Base-by-base conservation (phyloP, 1,140 invertebrate species). In the Aphelenchoides fujianensis region DNA sequence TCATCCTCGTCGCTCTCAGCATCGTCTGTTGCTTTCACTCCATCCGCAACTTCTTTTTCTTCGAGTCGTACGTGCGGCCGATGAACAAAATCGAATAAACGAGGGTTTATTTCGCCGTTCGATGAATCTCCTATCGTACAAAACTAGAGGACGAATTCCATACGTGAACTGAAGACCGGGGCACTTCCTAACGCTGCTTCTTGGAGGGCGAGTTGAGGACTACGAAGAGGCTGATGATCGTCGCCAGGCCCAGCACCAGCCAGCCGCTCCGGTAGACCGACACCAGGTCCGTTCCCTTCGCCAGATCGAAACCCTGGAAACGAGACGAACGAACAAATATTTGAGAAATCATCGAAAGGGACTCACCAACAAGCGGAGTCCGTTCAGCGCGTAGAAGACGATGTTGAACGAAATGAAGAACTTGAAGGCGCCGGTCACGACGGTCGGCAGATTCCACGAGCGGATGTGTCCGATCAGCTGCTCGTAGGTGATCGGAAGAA, bases 401-500 rank as follows among this genome's bases (percentile, higher is more conserved):
- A 81, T 82, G 9, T 78, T 78, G 74, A 79, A 81, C 19, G 79
- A 74, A 52, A 81, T 78, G 54, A 81, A 70, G 64, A 80, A 81
- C 77, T 81, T 82, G 77, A 81, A 79, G 32, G 62, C 53, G 31
- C 70, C 69, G 12, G 79, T 81, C 5, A 81, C 55, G 3, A 68
- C 77, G 27, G 31, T 54, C 9, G 79, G 79, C 7, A 81, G 32
- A 54, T 79, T 79, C 35, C 72, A 68, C 35, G 68, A 69, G 34
- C 72, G 77, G 32, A 81, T 59, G 67, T 71, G 79, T 16, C 82
- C 73, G 5, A 84, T 70, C 30, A 84, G 79, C 5, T 71, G 69
- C 31, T 74, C 79, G 64, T 79, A 82, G 61, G 72, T 74, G 63
- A 82, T 9, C 3, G 80, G 78, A 9, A 74, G 36, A 55, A 75